phyloP scores from a whole-genome alignment of 2,888 invertebrate genomes.

The Emmelina monodactyla region DNA sequence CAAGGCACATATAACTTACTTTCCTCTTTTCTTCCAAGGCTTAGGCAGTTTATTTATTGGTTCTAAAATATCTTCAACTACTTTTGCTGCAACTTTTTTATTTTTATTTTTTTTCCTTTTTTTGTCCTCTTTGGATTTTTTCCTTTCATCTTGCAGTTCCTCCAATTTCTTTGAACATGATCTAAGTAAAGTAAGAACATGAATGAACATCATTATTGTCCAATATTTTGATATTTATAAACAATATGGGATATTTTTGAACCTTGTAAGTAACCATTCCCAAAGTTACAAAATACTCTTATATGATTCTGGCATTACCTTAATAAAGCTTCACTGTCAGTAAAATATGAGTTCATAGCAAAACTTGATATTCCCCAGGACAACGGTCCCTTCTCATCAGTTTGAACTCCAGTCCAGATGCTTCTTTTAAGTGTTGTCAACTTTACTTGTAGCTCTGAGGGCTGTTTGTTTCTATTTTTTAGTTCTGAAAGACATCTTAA shows the following conservation, averaged over 20 bases:
- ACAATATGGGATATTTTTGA: too few species aligned
- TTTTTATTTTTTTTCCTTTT: slow-evolving; percentile 54
- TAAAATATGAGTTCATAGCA: slow-evolving; percentile 60
- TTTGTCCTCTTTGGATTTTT: slow-evolving; percentile 46
- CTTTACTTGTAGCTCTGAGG: slow-evolving; percentile 72
- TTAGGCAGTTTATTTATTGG: slow-evolving; percentile 40
- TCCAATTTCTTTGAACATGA: slow-evolving; percentile 72
- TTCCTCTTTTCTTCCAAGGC: slow-evolving; percentile 55
- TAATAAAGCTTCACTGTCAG: slow-evolving; percentile 66
- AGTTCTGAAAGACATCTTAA: slow-evolving; percentile 46
- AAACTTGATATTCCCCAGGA: slow-evolving; percentile 73
- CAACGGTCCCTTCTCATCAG: slow-evolving; percentile 62
- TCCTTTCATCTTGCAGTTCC: slow-evolving; percentile 49
- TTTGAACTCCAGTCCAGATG: slow-evolving; percentile 74
- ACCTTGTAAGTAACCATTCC: too few species aligned
- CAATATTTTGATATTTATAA: too few species aligned
- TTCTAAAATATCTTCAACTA: slow-evolving; percentile 44
- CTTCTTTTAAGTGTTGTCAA: slow-evolving; percentile 73
- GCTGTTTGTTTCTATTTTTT: slow-evolving; percentile 47
- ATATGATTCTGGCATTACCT: slow-evolving; percentile 37
- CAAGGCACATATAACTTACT: slow-evolving; percentile 52
- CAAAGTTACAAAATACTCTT: too few species aligned
- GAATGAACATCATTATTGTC: too few species aligned
- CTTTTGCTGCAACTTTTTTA: slow-evolving; percentile 49
- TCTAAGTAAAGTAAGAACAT: too few species aligned